Evolutionary conservation across 2,797 vertebrate genomes (phyloP), one percentile per base, ranked within the genome.

Genomic region (Hyperoplus lanceolatus): DNA sequence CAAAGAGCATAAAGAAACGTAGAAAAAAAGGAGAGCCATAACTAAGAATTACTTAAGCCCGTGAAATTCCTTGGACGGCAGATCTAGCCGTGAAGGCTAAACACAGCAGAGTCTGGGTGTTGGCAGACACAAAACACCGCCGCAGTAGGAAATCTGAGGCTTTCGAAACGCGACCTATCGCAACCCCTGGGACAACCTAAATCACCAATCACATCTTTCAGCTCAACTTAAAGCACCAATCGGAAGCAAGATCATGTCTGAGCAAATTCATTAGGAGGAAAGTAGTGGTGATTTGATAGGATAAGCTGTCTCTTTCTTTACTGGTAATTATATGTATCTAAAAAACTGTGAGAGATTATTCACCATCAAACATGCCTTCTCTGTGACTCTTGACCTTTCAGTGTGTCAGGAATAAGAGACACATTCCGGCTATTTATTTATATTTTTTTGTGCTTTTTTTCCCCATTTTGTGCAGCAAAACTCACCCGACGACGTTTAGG

Each of bases 41-140:
- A 90, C 81, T 70, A 73, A 89, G 86, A 90, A 90, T 85, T 76
- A 89, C 84, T 86, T 58, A 67, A 85, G 78, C 73, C 80, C 63
- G 76, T 90, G 87, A 92, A 92, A 94, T 93, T 93, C 91, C 89
- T 93, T 73, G 79, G 88, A 92, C 91, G 84, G 88, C 89, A 89
- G 88, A 91, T 84, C 84, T 73, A 85, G 78, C 86, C 55, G 84
- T 75, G 87, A 92, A 90, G 90, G 90, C 82, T 93, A 91, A 93
- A 92, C 92, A 89, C 82, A 76, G 77, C 66, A 83, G 75, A 84
- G 84, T 89, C 84, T 73, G 89, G 80, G 91, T 93, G 91, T 92
- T 92, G 92, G 90, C 90, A 93, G 90, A 93, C 88, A 90, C 61
- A 83, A 84, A 90, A 85, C 90, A 90, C 81, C 39, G 11, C 82